Base-by-base conservation (phyloP, 2,888 invertebrate species). In the Tinea trinotella region DNA sequence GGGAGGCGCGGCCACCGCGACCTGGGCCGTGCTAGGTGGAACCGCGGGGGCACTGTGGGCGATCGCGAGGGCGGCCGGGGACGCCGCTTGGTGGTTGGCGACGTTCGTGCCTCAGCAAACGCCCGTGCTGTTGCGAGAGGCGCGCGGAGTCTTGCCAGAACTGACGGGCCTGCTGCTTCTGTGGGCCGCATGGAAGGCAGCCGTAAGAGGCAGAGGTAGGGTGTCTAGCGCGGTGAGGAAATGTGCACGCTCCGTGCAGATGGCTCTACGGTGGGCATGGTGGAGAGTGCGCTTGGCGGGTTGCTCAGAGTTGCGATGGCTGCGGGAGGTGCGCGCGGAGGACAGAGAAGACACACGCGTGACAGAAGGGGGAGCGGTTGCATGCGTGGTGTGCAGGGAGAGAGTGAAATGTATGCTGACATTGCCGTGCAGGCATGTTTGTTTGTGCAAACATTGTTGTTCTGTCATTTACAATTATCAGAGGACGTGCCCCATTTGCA, bases 341-440 rank as follows among this genome's bases (percentile, higher is more conserved):
- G 73, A 76, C 30, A 71, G 74, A 60, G 62, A 76, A 35, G 82
- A 83, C 59, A 64, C 76, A 18, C 68, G 66, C 56, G 68, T 82
- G 65, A 70, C 71, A 1, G 67, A 64, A 63, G 70, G 73, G 2
- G 70, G 75, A 57, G 70, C 71, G 56, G 52, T 62, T n/a, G 64
- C 65, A 10, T 89, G 89, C 72, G 79, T 89, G 12, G 83, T 88
- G 58, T 89, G 89, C 58, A 86, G 88, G 60, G 89, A 88, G 60
- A 66, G 82, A 3, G 77, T 79, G 57, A 88, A 88, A 66, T 88
- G 88, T 76, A 84, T 88, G 12, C 65, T 89, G 36, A 79, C 87
- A 44, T 63, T 88, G 54, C 88, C 88, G 0, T 89, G 89, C 60
- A 76, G 85, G 13, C 89, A 89, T 72, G 75, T 89, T 15, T 88